phyloP scores from a whole-genome alignment of 2,113 vertebrate species.

The Orcinus orca region DNA sequence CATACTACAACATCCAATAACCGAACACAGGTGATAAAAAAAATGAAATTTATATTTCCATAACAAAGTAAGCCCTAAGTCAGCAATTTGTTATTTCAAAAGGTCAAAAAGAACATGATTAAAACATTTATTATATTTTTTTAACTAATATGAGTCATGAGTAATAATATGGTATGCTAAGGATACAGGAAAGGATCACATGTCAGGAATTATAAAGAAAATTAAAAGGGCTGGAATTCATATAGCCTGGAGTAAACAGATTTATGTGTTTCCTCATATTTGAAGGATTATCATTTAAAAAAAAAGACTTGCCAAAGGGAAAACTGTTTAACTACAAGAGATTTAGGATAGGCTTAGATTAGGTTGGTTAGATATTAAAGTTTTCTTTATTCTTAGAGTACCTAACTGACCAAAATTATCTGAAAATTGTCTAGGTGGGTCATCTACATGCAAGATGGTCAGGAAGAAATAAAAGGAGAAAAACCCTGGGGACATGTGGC shows the following conservation, averaged over 20 bases:
- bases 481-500: background rate
- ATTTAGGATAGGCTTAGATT: background rate
- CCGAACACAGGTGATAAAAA: background rate
- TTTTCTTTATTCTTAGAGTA: background rate
- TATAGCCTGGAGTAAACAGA: background rate
- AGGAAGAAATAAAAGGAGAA: background rate
- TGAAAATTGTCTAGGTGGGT: background rate
- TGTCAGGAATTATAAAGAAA: background rate
- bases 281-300: background rate
- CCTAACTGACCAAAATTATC: background rate
- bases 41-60: background rate
- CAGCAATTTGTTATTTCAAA: background rate
- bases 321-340: background rate
- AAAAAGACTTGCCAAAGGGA: background rate
- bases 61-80: background rate
- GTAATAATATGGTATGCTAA: background rate
- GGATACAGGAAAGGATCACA: background rate
- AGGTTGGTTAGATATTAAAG: background rate
- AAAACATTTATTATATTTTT: background rate
- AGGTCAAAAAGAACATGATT: background rate
- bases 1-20: background rate
- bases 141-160: background rate
- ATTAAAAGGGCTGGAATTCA: constrained; percentile 1
- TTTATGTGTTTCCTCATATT: background rate
- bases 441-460: background rate